These are phyloP conservation scores for Diachasma alloeum DNA, from an alignment of 1,140 invertebrate genomes.

Conservation along the genomic window DNA sequence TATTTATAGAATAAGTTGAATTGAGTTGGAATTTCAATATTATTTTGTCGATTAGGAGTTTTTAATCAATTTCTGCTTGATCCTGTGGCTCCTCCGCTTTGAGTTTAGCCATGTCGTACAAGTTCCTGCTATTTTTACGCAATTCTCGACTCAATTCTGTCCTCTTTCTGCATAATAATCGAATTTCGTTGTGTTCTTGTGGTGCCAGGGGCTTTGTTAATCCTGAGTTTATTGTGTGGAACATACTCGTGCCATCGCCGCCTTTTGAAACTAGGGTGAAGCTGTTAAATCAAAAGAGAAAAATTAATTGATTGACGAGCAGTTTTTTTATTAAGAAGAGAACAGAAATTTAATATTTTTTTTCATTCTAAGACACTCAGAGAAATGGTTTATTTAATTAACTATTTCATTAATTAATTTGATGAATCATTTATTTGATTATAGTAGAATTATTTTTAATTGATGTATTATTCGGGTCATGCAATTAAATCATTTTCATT, in stretches of 20 bases:
- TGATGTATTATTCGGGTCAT: no score
- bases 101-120: slow-evolving; percentile 55
- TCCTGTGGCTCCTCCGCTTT: neutral
- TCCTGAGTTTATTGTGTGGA: slow-evolving; percentile 52
- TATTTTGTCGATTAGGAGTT: slow-evolving; percentile 2
- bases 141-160: slow-evolving; percentile 50
- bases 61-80: neutral
- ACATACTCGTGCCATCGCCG: slow-evolving; percentile 54
- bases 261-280: slow-evolving; percentile 59
- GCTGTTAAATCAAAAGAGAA: slow-evolving; percentile 41
- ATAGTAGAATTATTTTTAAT: slow-evolving; percentile 4
- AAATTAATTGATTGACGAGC: neutral
- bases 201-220: slow-evolving; percentile 53
- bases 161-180: slow-evolving; percentile 49
- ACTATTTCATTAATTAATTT: no score
- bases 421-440: neutral
- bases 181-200: slow-evolving; percentile 43
- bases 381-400: no score
- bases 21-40: no score
- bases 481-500: no score
- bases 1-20: no score
- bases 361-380: no score
- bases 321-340: no score
- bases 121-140: slow-evolving; percentile 49
- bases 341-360: no score